Percentiles rank a stretch among this genome's conserved stretches.
phyloP scores from a whole-genome alignment of 2,797 vertebrate species.

The Coreius guichenoti region DNA sequence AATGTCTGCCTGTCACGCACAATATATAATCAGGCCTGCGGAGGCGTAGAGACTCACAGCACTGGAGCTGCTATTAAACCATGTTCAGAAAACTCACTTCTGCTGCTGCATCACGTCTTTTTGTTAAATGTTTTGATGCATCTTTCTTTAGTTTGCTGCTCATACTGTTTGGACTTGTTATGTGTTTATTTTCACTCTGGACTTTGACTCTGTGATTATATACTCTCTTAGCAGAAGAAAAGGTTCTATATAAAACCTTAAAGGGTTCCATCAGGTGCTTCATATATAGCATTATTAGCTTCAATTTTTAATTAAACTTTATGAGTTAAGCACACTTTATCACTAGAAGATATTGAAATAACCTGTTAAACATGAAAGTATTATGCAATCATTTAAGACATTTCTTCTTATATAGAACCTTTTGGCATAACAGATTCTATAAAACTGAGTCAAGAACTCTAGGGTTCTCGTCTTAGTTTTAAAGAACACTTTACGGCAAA shows the following conservation, averaged over 20 bases:
- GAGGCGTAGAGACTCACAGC: neutral
- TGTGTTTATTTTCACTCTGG: neutral
- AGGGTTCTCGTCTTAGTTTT: too few relatives aligned
- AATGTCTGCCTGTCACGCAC: conserved; percentile 28
- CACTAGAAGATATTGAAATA: too few relatives aligned
- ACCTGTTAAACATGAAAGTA: too few relatives aligned
- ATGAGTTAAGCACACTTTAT: too few relatives aligned
- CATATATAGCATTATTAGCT: too few relatives aligned
- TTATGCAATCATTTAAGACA: too few relatives aligned
- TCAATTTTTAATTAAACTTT: too few relatives aligned
- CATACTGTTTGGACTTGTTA: neutral
- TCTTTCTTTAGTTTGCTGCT: neutral
- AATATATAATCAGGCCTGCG: conserved; percentile 39
- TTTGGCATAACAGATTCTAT: neutral
- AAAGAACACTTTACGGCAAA: too few relatives aligned
- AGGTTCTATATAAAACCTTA: too few relatives aligned
- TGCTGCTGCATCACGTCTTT: neutral
- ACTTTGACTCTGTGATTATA: neutral
- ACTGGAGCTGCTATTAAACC: too few relatives aligned
- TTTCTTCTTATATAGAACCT: neutral
- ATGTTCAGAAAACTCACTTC: neutral
- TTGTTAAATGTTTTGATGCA: neutral
- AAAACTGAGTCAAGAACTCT: neutral
- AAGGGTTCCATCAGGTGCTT: too few relatives aligned
- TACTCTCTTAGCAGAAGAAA: neutral